Evolutionary conservation across 2,888 invertebrate genomes (phyloP).

Genomic region (Mythimna lalbum): DNA sequence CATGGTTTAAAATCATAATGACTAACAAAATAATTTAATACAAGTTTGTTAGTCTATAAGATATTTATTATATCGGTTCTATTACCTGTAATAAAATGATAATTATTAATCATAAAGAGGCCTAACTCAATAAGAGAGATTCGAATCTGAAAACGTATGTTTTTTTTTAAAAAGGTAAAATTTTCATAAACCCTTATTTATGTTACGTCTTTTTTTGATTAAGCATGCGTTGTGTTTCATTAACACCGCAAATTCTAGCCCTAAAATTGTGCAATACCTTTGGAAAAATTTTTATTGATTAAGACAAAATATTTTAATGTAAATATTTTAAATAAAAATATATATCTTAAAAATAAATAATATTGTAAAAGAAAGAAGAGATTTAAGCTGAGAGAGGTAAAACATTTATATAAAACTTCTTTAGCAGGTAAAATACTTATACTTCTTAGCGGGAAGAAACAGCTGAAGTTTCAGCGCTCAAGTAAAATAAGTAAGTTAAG

Average conservation of each 20-base stretch:
- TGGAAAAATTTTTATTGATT: not conserved
- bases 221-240: not conserved
- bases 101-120: no score
- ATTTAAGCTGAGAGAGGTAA: conserved; percentile 20
- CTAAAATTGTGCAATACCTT: not conserved
- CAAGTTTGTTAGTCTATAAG: no score
- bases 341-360: not conserved
- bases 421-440: conserved; percentile 42
- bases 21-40: no score
- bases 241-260: not conserved
- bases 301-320: no score
- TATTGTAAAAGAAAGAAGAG: not conserved
- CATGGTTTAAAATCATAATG: no score
- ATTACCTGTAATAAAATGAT: no score
- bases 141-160: no score
- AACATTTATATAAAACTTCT: conserved; percentile 42
- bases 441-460: conserved; percentile 43
- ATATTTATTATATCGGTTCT: no score
- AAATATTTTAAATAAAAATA: not conserved
- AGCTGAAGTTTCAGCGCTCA: conserved; percentile 60
- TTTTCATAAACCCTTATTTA: no score
- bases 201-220: no score
- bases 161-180: no score
- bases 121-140: no score
- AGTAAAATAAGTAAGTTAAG: conserved; percentile 67